phyloP scores from a whole-genome alignment of 1,140 invertebrate genomes.

The Adelges cooleyi region DNA sequence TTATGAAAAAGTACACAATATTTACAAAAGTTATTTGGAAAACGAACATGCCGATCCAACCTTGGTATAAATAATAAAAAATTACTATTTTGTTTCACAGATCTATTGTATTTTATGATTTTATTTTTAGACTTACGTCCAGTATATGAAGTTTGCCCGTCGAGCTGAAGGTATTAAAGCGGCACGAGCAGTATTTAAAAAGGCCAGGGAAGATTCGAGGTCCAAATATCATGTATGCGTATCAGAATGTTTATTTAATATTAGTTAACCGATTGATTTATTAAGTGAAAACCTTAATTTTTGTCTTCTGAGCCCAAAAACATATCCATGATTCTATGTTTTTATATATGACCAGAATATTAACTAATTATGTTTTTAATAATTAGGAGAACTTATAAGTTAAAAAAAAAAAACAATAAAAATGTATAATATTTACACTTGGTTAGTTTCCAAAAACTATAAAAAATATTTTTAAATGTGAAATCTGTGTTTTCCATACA shows the following conservation, averaged over 20 bases:
- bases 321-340: no score
- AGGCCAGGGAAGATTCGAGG: constrained; percentile 79
- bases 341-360: not conserved
- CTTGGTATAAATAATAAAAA: constrained; percentile 50
- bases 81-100: not conserved
- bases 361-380: no score
- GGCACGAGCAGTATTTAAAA: constrained; percentile 86
- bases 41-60: constrained; percentile 87
- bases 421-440: not conserved
- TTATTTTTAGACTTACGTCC: constrained; percentile 72
- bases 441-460: no score
- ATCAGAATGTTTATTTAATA: no score
- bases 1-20: constrained; percentile 94
- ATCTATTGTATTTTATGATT: no score
- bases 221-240: constrained; percentile 34
- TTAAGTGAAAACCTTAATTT: not conserved
- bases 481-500: not conserved
- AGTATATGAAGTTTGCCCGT: constrained; percentile 98
- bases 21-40: constrained; percentile 85
- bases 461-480: not conserved
- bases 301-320: no score
- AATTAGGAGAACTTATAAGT: no score
- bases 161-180: constrained; percentile 96
- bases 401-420: no score
- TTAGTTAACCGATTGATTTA: not conserved